Base-by-base conservation (phyloP, 2,797 vertebrate species). In the Ceyx erithaca region DNA sequence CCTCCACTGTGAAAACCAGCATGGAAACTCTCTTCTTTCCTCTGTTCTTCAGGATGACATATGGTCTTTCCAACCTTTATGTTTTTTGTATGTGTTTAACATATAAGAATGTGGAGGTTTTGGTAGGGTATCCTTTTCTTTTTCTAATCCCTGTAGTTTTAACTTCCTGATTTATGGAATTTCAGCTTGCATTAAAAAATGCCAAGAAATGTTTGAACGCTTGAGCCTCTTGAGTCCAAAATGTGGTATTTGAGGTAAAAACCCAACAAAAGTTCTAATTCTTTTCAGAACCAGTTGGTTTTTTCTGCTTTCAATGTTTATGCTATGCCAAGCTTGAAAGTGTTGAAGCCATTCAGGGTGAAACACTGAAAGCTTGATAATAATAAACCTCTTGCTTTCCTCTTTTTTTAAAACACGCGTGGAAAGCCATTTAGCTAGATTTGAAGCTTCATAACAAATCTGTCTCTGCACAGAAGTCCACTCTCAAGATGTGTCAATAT, bases 101-200 rank as follows among this genome's bases (percentile, higher is more conserved):
- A 7, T 61, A 62, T 64, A 52, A 33, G 80, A 80, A 31, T 0
- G 0, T 12, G 4, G 7, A 10, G 5, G 4, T 3, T 28, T 70
- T 72, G n/a, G 23, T 35, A 6, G 10, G 3, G 1, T 66, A 59
- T 76, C 15, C 21, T 86, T 79, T 78, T 23, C 8, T 66, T 82
- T 85, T 72, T 51, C 22, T 59, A 59, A 40, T 1, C 12, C 5
- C 5, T 20, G 9, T 30, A 78, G 14, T 51, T 85, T n/a, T 52
- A 33, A 86, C 59, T 75, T 83, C n/a, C 37, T 22, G 20, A 76
- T 83, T 46, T 43, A 26, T 2, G 3, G 26, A 54, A 66, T 71
- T 78, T 71, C 49, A 75, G 6, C 15, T 80, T 61, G 30, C 48
- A 31, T 8, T 85, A 35, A 85, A 85, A 75, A 80, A 57, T 48